Conservation (phyloP, 2,888 invertebrate genomes). For the Galeruca laticollis region DNA sequence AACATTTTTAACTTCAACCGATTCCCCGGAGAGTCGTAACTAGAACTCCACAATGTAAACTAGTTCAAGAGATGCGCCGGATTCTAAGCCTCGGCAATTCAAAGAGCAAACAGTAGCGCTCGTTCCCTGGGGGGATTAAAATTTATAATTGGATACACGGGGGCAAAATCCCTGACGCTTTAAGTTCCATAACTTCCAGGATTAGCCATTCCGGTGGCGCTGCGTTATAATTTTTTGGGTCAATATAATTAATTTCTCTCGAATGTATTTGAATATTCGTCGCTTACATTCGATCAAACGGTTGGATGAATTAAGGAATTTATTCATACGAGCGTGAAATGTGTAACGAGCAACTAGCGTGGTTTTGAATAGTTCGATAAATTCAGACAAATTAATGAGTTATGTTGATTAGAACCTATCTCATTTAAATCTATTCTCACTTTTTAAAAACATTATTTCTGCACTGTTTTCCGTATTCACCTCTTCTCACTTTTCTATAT, state of each 20-base stretch:
- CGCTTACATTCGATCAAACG: neutral
- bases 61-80: conserved; percentile 13
- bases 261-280: conserved; percentile 5
- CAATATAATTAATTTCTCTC: conserved; percentile 32
- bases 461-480: too few relatives aligned
- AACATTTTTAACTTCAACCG: neutral
- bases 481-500: too few relatives aligned
- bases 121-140: conserved; percentile 64
- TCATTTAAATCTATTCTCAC: too few relatives aligned
- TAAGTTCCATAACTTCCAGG: conserved; percentile 43
- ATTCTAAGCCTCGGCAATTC: conserved; percentile 12
- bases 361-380: too few relatives aligned
- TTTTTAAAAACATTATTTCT: too few relatives aligned
- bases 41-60: conserved; percentile 18
- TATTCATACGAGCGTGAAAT: neutral
- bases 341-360: neutral
- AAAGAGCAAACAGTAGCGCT: conserved; percentile 59
- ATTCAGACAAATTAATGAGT: too few relatives aligned
- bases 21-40: conserved; percentile 2
- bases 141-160: conserved; percentile 66
- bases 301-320: neutral
- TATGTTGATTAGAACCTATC: too few relatives aligned
- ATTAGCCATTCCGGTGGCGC: conserved; percentile 42
- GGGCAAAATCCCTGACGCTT: conserved; percentile 44
- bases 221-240: conserved; percentile 33